Conservation (phyloP, 2,113 vertebrate species). For the Onychostruthus taczanowskii region DNA sequence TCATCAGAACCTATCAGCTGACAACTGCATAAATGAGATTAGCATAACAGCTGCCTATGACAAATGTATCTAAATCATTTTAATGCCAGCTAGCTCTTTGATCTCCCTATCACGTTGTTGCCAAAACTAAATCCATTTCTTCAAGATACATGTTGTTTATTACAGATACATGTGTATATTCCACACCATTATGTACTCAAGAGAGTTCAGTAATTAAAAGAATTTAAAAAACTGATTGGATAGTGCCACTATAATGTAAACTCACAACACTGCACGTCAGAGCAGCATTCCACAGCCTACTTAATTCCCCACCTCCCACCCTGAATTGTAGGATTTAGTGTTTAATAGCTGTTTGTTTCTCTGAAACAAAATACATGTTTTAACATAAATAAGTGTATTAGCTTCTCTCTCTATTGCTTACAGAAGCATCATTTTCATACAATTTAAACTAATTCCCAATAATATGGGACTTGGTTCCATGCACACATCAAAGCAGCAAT, state of each 20-base stretch:
- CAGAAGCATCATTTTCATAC: constrained; percentile 63
- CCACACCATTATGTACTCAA: constrained; percentile 47
- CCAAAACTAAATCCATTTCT: constrained; percentile 77
- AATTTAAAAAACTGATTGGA: constrained; percentile 65
- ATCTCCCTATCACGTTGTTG: constrained; percentile 78
- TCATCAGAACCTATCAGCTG: constrained; percentile 91
- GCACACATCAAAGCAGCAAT: constrained; percentile 41
- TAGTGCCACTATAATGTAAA: constrained; percentile 23
- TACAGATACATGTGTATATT: constrained; percentile 74
- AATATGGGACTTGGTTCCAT: constrained; percentile 39
- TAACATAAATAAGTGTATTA: constrained; percentile 68
- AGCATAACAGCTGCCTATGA: constrained; percentile 92
- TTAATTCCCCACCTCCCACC: background rate
- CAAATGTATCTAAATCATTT: constrained; percentile 92
- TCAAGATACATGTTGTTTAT: constrained; percentile 74
- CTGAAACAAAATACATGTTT: constrained; percentile 65
- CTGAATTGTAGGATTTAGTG: constrained; percentile 2
- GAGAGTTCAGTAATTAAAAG: constrained; percentile 73
- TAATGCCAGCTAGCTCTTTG: constrained; percentile 79
- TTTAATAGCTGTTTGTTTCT: constrained; percentile 29
- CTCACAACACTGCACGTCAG: constrained; percentile 37
- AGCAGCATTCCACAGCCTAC: constrained; percentile 42
- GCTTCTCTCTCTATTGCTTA: constrained; percentile 56
- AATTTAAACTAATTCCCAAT: constrained; percentile 65
- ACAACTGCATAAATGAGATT: constrained; percentile 92